A percentile compares a stretch with the other conserved stretches of the same genome.
phyloP scores from a whole-genome alignment of 2,797 vertebrate genomes.

The Alauda arvensis region DNA sequence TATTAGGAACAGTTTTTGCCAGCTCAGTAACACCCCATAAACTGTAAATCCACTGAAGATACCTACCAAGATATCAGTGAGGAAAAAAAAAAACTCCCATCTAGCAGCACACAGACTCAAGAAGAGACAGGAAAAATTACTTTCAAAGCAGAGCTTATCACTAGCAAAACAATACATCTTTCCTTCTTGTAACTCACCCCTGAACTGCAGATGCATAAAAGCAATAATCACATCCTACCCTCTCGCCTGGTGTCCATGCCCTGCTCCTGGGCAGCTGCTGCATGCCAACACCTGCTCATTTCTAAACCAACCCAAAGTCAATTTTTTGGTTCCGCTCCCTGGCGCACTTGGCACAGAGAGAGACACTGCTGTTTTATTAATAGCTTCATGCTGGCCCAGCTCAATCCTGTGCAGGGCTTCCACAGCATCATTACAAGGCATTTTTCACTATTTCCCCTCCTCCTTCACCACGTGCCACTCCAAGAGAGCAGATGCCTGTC shows the following conservation, averaged over 20 bases:
- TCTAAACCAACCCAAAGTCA: constrained; percentile 4
- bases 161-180: neutral
- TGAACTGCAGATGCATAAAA: neutral
- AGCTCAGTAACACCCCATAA: neutral
- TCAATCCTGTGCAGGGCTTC: constrained; percentile 5
- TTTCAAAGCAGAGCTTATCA: neutral
- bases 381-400: constrained; percentile 36
- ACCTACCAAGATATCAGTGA: neutral
- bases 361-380: constrained; percentile 50
- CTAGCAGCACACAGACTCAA: fast-evolving
- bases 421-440: constrained; percentile 3
- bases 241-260: neutral
- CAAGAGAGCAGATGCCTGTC: neutral
- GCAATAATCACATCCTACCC: neutral
- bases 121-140: neutral
- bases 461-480: neutral
- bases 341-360: constrained; percentile 1
- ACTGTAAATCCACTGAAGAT: neutral
- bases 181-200: neutral
- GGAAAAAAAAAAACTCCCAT: neutral
- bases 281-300: constrained; percentile 20
- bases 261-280: neutral
- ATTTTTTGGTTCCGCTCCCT: constrained; percentile 39
- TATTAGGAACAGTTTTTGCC: neutral
- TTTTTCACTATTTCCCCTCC: neutral